Percentiles rank a stretch among this genome's conserved stretches.
Evolutionary conservation across 2,797 vertebrate genomes (phyloP).

Genomic region (Malurus leucopterus): DNA sequence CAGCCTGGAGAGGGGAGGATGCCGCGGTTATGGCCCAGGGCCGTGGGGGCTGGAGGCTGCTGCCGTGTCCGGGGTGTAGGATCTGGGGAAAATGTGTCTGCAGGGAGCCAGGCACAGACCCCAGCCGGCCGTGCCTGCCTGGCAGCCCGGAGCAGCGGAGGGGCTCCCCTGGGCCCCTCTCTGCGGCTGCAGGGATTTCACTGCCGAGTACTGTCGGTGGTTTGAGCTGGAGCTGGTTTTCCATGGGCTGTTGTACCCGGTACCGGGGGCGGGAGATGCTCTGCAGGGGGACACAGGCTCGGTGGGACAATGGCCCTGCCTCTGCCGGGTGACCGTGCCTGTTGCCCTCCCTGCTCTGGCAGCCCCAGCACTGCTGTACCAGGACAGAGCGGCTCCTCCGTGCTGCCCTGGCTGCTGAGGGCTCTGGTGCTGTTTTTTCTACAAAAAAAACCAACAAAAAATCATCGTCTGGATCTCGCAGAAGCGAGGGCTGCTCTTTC

Average conservation of each 20-base stretch:
- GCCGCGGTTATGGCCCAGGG: accelerated
- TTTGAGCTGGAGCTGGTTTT: background rate
- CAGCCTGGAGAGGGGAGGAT: accelerated
- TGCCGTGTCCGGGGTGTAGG: accelerated
- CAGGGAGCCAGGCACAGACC: accelerated
- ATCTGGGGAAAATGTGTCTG: background rate
- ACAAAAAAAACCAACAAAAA: background rate
- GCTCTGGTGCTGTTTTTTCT: background rate
- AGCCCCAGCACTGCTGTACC: background rate
- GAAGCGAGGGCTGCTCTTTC: background rate
- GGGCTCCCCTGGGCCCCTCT: accelerated
- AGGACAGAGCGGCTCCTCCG: background rate
- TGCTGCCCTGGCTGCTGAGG: background rate
- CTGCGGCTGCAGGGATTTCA: background rate
- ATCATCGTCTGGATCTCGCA: background rate
- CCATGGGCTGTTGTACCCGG: accelerated
- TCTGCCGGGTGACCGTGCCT: accelerated
- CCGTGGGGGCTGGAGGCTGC: background rate
- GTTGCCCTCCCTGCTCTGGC: background rate
- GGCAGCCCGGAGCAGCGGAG: background rate
- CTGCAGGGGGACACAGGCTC: background rate
- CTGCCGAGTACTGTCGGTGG: accelerated
- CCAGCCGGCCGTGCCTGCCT: accelerated
- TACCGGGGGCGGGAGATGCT: accelerated
- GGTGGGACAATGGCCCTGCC: background rate